These are phyloP conservation scores for Mythimna albipuncta DNA, from an alignment of 2,888 invertebrate species.

Conservation along the genomic window DNA sequence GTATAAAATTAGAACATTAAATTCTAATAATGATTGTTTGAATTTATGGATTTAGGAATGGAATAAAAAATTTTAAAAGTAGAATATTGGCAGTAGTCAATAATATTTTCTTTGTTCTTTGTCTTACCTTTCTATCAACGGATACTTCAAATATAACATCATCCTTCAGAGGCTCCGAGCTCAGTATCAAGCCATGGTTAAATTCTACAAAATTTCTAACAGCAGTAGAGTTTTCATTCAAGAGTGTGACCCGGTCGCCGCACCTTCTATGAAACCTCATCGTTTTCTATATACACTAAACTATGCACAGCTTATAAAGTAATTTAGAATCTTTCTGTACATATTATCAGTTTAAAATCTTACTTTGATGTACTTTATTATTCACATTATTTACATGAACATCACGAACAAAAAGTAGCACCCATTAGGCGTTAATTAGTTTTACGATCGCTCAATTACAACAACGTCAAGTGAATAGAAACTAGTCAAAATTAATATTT, in stretches of 20 bases:
- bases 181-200: slow-evolving; percentile 96
- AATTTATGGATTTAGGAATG: not conserved
- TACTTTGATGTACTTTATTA: slow-evolving; percentile 46
- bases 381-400: slow-evolving; percentile 62
- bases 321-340: slow-evolving; percentile 53
- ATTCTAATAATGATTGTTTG: not conserved
- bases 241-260: slow-evolving; percentile 95
- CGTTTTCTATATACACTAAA: slow-evolving; percentile 57
- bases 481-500: slow-evolving; percentile 42
- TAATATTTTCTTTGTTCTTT: slow-evolving; percentile 30
- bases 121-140: slow-evolving; percentile 96
- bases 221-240: slow-evolving; percentile 96
- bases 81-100: too few species aligned
- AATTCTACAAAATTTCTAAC: slow-evolving; percentile 95
- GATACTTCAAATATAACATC: slow-evolving; percentile 96
- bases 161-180: slow-evolving; percentile 94
- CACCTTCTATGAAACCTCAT: slow-evolving; percentile 95
- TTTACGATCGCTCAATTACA: slow-evolving; percentile 49
- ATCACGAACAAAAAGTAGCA: slow-evolving; percentile 56
- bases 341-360: slow-evolving; percentile 59
- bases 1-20: not conserved
- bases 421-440: slow-evolving; percentile 53
- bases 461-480: slow-evolving; percentile 23
- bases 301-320: slow-evolving; percentile 45
- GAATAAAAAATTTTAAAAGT: not conserved